Base-by-base conservation (phyloP, 2,113 vertebrate species). In the Jaculus jaculus region DNA sequence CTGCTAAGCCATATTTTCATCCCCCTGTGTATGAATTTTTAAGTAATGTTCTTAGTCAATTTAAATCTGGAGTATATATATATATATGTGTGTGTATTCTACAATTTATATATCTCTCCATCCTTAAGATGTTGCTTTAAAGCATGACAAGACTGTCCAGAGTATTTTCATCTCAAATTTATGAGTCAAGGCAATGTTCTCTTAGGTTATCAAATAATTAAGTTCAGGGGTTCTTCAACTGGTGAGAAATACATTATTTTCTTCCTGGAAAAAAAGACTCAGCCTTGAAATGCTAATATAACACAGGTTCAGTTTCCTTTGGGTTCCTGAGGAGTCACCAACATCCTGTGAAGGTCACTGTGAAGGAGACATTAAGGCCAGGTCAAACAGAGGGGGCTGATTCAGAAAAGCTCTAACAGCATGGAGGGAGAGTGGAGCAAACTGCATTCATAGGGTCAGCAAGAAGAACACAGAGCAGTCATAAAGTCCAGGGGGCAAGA, bases 241-340 rank as follows among this genome's bases (percentile, higher is more conserved):
- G 37, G 63, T 78, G 71, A 94, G 79, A 81, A 94, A 79, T 74
- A 80, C 74, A 89, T 95, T 30, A 68, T 80, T 83, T 96, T 95
- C 58, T 94, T 96, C 51, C 75, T 79, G 71, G 60, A 61, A 86
- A 37, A 85, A 92, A 42, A 84, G 34, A 60, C 11, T 34, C 1
- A 18, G 51, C 54, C 32, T 95, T 92, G 73, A 95, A 94, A 71
- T 20, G 65, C 20, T 47, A 37, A 28, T 81, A 65, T 93, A 90
- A 87, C 37, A 89, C 75, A 87, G 32, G 7, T 73, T 87, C 16
- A 84, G 34, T 61, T 51, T 54, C 34, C 71, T 89, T 95, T 13
- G 42, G 77, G 68, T 28, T 84, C 77, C 42, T 79, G 39, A 32
- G 6, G n/a, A 95, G 75, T 89, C 71, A 83, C 54, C 84, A 92